Percentiles rank a stretch among this genome's conserved stretches.
phyloP scores from a whole-genome alignment of 2,888 invertebrate species.

The Onchidella celtica region DNA sequence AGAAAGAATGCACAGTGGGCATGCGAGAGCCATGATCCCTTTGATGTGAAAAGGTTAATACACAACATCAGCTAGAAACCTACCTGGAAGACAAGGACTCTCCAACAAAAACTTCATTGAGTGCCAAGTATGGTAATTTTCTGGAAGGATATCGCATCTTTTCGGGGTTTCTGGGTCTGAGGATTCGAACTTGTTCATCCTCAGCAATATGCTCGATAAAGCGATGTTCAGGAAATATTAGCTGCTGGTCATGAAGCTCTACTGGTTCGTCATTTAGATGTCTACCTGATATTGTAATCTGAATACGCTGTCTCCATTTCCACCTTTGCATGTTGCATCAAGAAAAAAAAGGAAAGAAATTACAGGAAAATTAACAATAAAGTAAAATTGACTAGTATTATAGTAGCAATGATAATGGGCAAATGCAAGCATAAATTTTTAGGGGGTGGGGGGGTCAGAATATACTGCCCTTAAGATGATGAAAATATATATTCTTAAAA shows the following conservation, averaged over 20 bases:
- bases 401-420: not conserved
- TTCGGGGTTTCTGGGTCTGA: not conserved
- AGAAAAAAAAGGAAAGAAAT: not conserved
- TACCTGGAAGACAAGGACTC: constrained; percentile 93
- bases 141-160: constrained; percentile 18
- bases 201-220: constrained; percentile 79
- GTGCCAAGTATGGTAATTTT: constrained; percentile 90
- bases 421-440: too few relatives aligned
- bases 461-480: too few relatives aligned
- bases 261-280: constrained; percentile 85
- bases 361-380: not conserved
- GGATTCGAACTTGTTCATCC: constrained; percentile 57
- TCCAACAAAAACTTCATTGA: constrained; percentile 99
- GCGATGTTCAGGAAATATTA: constrained; percentile 82
- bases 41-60: too few relatives aligned
- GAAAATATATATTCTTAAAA: too few relatives aligned
- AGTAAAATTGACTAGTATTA: not conserved
- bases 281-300: constrained; percentile 90
- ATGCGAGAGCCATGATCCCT: too few relatives aligned
- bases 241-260: constrained; percentile 87
- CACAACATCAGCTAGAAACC: too few relatives aligned
- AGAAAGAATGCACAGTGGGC: too few relatives aligned
- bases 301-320: constrained; percentile 93
- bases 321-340: too few relatives aligned
- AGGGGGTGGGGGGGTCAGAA: too few relatives aligned